phyloP scores from a whole-genome alignment of 2,888 invertebrate genomes.

The Adineta ricciae region DNA sequence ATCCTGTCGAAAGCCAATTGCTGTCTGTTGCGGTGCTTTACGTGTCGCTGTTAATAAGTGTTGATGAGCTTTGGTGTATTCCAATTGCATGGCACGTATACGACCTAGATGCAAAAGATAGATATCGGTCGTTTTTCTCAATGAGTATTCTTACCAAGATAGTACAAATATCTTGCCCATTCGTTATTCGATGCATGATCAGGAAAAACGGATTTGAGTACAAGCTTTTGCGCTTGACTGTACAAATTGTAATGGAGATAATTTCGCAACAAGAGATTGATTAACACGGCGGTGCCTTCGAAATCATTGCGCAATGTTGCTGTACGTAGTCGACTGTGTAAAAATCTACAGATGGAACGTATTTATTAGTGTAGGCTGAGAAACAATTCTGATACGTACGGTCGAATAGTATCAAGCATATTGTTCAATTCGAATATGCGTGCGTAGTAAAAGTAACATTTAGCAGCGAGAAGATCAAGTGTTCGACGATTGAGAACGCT shows the following conservation, averaged over 20 bases:
- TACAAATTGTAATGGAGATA: constrained; percentile 88
- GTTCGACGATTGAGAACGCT: constrained; percentile 80
- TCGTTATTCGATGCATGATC: constrained; percentile 96
- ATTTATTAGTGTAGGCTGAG: not conserved
- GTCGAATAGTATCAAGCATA: constrained; percentile 73
- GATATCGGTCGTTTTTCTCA: not conserved
- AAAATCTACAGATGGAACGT: constrained; percentile 45
- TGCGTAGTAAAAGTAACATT: constrained; percentile 90
- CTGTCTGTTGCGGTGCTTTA: constrained; percentile 92
- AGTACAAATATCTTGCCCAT: constrained; percentile 92
- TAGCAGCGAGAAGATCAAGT: constrained; percentile 82
- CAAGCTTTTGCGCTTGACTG: constrained; percentile 89
- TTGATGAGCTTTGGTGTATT: constrained; percentile 93
- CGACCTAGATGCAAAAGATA: constrained; percentile 62
- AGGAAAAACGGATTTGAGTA: constrained; percentile 88
- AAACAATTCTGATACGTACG: constrained; percentile 44
- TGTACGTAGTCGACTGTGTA: constrained; percentile 81
- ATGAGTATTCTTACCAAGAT: constrained; percentile 47
- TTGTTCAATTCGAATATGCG: constrained; percentile 75
- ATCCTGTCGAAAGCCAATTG: constrained; percentile 92
- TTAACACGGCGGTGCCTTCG: constrained; percentile 89
- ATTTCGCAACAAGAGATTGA: constrained; percentile 88
- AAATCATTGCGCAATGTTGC: constrained; percentile 87
- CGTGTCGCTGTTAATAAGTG: constrained; percentile 80
- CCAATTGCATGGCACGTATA: constrained; percentile 92